A percentile compares a stretch with the other conserved stretches of the same genome.
Conservation (phyloP, 2,797 vertebrate species). For the Orestias chungarensis region DNA sequence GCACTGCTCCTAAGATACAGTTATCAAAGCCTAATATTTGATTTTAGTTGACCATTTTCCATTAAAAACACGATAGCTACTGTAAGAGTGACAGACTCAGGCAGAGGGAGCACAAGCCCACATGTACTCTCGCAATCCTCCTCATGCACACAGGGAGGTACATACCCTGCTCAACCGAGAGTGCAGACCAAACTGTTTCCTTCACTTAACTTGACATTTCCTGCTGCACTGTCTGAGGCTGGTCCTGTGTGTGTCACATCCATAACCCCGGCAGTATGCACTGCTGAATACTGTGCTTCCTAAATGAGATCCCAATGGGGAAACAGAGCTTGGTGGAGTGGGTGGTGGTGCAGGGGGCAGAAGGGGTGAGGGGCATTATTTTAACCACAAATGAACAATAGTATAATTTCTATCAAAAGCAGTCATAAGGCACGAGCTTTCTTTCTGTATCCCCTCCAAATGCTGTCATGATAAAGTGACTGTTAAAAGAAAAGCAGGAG, state of each 20-base stretch:
- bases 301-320: constrained; percentile 85
- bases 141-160: constrained; percentile 58
- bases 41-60: constrained; percentile 68
- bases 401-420: constrained; percentile 85
- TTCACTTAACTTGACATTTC: constrained; percentile 83
- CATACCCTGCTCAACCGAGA: constrained; percentile 77
- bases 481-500: constrained; percentile 73
- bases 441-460: constrained; percentile 80
- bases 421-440: constrained; percentile 78
- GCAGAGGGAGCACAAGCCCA: constrained; percentile 31
- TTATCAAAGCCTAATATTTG: constrained; percentile 74
- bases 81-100: constrained; percentile 62
- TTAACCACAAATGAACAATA: constrained; percentile 84
- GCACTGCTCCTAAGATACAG: constrained; percentile 51
- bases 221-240: constrained; percentile 72
- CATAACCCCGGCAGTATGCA: constrained; percentile 63
- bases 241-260: constrained; percentile 76
- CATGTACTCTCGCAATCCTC: constrained; percentile 31
- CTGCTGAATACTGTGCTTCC: constrained; percentile 70
- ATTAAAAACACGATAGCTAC: constrained; percentile 68
- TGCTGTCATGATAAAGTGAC: constrained; percentile 83
- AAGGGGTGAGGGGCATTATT: constrained; percentile 67
- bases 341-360: constrained; percentile 20
- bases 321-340: constrained; percentile 45
- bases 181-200: constrained; percentile 73